Evolutionary conservation across 2,888 invertebrate species (phyloP).

Genomic region (Polylopha cassiicola): DNA sequence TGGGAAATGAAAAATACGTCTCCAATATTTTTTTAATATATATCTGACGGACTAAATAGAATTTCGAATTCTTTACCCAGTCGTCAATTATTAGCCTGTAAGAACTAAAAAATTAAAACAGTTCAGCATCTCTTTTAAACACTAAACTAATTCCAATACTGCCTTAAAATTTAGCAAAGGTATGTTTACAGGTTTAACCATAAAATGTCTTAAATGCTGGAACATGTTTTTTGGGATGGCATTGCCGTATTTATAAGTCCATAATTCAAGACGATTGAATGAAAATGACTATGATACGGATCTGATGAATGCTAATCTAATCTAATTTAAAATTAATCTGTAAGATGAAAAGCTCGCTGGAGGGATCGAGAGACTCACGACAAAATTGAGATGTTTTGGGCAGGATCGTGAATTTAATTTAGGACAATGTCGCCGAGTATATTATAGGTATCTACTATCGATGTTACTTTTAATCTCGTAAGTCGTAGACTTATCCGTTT

Average conservation of each 20-base stretch:
- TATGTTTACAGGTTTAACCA: slow-evolving; percentile 2
- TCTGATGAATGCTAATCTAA: slow-evolving; percentile 58
- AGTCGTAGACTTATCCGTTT: slow-evolving; percentile 10
- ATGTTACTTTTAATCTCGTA: slow-evolving; percentile 8
- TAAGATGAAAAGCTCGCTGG: slow-evolving; percentile 52
- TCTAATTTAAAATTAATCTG: slow-evolving; percentile 68
- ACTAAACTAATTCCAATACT: no score
- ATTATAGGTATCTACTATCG: slow-evolving; percentile 38
- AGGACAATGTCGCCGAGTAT: slow-evolving; percentile 45
- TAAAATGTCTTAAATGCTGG: not conserved
- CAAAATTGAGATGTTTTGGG: slow-evolving; percentile 53
- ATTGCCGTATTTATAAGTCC: slow-evolving; percentile 24
- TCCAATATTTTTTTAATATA: no score
- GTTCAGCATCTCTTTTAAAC: no score
- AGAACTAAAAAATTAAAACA: no score
- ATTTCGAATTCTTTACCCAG: no score
- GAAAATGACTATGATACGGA: slow-evolving; percentile 50
- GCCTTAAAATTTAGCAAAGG: no score
- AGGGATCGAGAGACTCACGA: slow-evolving; percentile 33
- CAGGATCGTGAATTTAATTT: slow-evolving; percentile 56
- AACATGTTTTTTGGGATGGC: not conserved
- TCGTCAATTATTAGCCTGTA: no score
- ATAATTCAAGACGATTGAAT: slow-evolving; percentile 40
- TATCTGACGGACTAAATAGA: no score
- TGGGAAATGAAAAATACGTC: no score